Evolutionary conservation across 1,140 invertebrate genomes (phyloP).

Genomic region (Vollenhovia emeryi): DNA sequence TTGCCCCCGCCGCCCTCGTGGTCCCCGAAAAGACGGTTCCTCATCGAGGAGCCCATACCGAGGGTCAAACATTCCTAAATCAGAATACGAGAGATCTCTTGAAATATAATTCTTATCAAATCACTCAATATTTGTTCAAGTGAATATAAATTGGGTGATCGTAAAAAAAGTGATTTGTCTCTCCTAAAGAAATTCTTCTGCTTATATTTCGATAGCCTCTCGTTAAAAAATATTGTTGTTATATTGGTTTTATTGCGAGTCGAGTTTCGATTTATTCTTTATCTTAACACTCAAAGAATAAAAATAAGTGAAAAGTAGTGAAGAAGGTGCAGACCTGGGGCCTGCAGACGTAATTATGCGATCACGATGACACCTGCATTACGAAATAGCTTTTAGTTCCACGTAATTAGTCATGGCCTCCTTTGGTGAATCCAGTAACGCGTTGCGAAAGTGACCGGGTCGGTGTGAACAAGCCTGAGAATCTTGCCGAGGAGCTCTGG

Average conservation of each 20-base stretch:
- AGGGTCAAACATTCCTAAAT: slow-evolving; percentile 66
- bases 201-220: not conserved
- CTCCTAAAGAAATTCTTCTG: slow-evolving; percentile 2
- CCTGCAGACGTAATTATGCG: not conserved
- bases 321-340: not conserved
- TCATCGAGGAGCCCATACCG: slow-evolving; percentile 71
- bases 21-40: slow-evolving; percentile 66
- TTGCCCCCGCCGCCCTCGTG: slow-evolving; percentile 70
- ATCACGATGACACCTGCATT: not conserved
- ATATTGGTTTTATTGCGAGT: not conserved
- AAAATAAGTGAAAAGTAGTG: not conserved
- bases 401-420: slow-evolving; percentile 1
- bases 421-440: not conserved
- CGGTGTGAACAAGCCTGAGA: slow-evolving; percentile 19
- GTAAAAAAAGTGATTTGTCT: not conserved
- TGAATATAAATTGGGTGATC: not conserved
- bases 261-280: not conserved
- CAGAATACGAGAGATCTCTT: not conserved
- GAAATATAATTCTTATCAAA: not conserved
- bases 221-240: not conserved
- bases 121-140: not conserved
- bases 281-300: not conserved
- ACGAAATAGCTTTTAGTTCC: slow-evolving; percentile 18
- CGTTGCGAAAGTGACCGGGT: slow-evolving; percentile 25
- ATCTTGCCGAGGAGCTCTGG: not conserved